A percentile compares a stretch with the other conserved stretches of the same genome.
Conservation (phyloP, 1,140 invertebrate genomes). For the Formica exsecta region DNA sequence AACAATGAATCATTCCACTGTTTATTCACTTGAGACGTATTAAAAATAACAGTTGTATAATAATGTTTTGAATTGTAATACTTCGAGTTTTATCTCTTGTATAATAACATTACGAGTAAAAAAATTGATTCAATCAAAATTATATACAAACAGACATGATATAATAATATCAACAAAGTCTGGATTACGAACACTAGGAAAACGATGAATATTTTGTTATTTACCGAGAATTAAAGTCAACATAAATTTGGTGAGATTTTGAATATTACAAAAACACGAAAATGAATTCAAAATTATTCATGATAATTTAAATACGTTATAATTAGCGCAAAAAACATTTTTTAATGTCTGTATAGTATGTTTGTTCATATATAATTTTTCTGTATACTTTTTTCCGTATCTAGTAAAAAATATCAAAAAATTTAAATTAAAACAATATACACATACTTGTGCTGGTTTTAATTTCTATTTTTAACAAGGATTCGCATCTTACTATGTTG, state of each 20-base stretch:
- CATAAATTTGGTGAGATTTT: background rate
- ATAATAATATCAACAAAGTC: background rate
- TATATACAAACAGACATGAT: background rate
- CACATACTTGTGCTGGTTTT: background rate
- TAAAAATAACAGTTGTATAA: constrained; percentile 22
- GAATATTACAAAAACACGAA: background rate
- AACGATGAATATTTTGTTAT: background rate
- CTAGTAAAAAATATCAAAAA: background rate
- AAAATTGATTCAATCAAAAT: background rate
- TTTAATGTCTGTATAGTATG: background rate
- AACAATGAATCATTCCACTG: background rate
- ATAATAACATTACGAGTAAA: background rate
- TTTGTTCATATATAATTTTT: background rate
- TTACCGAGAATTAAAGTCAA: background rate
- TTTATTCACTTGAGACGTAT: background rate
- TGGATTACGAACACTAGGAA: background rate
- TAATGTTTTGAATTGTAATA: background rate
- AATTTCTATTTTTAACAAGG: background rate
- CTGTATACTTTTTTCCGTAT: background rate
- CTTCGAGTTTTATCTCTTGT: background rate
- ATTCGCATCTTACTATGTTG: background rate
- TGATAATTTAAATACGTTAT: background rate
- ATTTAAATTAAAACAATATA: background rate
- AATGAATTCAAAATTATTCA: constrained; percentile 3
- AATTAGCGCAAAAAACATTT: background rate